These are phyloP conservation scores for Drosophila paucipuncta DNA, from an alignment of 2,888 invertebrate genomes.

Conservation along the genomic window DNA sequence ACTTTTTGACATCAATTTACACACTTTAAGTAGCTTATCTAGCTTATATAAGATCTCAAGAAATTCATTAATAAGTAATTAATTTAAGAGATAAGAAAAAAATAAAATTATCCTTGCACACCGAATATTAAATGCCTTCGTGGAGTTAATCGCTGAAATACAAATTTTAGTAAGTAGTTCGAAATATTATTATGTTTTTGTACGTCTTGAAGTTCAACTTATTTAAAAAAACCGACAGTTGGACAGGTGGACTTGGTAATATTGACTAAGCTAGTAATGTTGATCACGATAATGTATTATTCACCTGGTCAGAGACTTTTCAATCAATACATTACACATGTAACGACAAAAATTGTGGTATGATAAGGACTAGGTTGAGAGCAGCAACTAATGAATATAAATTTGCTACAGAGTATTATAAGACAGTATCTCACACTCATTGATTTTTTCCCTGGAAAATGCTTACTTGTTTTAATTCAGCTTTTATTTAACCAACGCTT, in stretches of 20 bases:
- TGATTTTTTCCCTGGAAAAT: no score
- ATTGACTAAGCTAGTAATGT: not conserved
- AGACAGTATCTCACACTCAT: not conserved
- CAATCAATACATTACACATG: not conserved
- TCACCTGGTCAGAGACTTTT: not conserved
- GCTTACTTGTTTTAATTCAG: constrained; percentile 35
- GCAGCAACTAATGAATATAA: not conserved
- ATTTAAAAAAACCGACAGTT: not conserved
- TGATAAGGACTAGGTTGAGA: not conserved
- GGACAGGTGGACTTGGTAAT: not conserved
- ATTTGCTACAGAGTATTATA: not conserved
- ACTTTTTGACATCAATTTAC: not conserved
- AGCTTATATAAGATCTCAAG: not conserved
- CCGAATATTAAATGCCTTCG: no score
- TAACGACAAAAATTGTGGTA: not conserved
- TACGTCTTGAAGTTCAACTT: not conserved
- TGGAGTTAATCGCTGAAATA: no score
- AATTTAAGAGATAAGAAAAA: not conserved
- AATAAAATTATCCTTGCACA: no score
- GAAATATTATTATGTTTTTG: not conserved
- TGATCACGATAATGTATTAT: not conserved
- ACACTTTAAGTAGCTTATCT: not conserved
- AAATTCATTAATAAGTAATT: not conserved
- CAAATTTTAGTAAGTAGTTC: not conserved
- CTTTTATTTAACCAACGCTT: constrained; percentile 41